These are phyloP conservation scores for Molothrus aeneus DNA, from an alignment of 2,797 vertebrate genomes.

Conservation along the genomic window DNA sequence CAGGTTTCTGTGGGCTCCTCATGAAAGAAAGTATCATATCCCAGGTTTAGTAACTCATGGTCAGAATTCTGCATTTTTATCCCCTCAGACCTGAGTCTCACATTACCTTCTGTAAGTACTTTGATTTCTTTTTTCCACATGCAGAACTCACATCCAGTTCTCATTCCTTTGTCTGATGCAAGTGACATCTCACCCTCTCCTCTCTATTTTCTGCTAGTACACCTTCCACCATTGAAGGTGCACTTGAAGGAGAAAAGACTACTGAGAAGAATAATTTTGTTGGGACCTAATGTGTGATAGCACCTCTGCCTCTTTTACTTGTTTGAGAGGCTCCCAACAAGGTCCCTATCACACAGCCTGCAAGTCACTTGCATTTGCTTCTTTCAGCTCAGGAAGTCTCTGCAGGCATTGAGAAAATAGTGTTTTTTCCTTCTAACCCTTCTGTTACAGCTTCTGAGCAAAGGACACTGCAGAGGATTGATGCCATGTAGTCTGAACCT, in stretches of 20 bases:
- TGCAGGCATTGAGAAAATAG: not conserved
- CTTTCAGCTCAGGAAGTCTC: not conserved
- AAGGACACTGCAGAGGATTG: not conserved
- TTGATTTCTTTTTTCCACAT: not conserved
- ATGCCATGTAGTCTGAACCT: not conserved
- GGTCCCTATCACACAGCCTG: not conserved
- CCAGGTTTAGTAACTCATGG: not conserved
- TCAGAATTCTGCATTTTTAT: not conserved
- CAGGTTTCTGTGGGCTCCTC: not conserved
- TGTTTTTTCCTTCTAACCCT: not conserved
- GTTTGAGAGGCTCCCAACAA: not conserved
- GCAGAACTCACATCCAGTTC: not conserved
- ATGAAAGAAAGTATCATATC: not conserved
- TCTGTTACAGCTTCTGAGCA: not conserved
- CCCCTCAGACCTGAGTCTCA: not conserved
- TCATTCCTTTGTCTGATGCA: not conserved
- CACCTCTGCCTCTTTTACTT: not conserved
- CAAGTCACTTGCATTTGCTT: not conserved
- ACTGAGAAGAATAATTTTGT: not conserved
- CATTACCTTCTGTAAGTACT: not conserved
- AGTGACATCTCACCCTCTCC: not conserved
- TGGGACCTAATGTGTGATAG: not conserved
- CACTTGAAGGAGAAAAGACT: not conserved
- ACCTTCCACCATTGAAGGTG: not conserved
- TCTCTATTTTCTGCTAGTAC: not conserved